A percentile compares a stretch with the other conserved stretches of the same genome.
These are phyloP conservation scores for Cryptus viduatorius DNA, from an alignment of 2,888 invertebrate genomes.

Conservation along the genomic window DNA sequence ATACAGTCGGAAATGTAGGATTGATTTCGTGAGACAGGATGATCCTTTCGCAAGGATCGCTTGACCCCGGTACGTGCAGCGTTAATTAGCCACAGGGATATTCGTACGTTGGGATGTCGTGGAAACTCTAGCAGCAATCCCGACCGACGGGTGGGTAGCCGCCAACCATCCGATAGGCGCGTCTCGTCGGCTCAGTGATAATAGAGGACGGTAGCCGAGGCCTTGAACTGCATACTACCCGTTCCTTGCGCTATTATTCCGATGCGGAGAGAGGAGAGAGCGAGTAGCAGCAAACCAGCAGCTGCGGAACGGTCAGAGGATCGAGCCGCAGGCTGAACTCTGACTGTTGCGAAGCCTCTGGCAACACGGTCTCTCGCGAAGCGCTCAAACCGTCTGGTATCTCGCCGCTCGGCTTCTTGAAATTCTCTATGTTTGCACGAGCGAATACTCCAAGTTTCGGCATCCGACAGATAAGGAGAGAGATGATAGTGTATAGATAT, in stretches of 20 bases:
- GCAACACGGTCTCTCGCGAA: slow-evolving; percentile 34
- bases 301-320: slow-evolving; percentile 20
- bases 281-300: slow-evolving; percentile 27
- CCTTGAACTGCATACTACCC: slow-evolving; percentile 48
- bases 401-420: slow-evolving; percentile 23
- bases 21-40: background rate
- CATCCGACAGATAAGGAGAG: slow-evolving; percentile 34
- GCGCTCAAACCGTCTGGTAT: slow-evolving; percentile 26
- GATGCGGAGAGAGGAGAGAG: slow-evolving; percentile 19
- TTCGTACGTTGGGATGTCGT: background rate
- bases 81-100: slow-evolving; percentile 3
- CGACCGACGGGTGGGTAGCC: slow-evolving; percentile 14
- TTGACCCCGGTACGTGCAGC: background rate
- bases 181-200: slow-evolving; percentile 45
- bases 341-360: slow-evolving; percentile 1
- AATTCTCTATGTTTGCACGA: slow-evolving; percentile 48
- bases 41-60: slow-evolving; percentile 3
- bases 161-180: background rate
- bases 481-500: slow-evolving; percentile 10
- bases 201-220: slow-evolving; percentile 23
- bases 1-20: background rate
- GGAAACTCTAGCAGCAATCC: slow-evolving; percentile 22
- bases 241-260: slow-evolving; percentile 47
- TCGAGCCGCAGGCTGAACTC: slow-evolving; percentile 35
- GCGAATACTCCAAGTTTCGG: slow-evolving; percentile 68